These are phyloP conservation scores for Drosophila nigritarsus DNA, from an alignment of 2,888 invertebrate genomes.

Conservation along the genomic window DNA sequence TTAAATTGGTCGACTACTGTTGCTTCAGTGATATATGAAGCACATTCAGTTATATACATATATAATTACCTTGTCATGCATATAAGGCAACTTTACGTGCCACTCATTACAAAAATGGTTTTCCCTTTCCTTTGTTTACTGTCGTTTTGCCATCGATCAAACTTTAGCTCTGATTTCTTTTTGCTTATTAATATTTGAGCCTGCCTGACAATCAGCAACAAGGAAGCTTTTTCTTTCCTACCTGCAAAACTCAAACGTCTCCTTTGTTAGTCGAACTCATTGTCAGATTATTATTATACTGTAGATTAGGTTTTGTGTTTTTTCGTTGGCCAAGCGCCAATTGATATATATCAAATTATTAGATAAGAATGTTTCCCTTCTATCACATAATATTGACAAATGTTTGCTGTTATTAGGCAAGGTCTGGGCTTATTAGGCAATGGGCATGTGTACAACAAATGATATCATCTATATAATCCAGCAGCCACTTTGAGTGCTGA, in stretches of 20 bases:
- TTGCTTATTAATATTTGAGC: constrained; percentile 34
- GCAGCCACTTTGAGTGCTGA: background rate
- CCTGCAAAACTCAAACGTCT: constrained; percentile 1
- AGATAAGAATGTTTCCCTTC: constrained; percentile 37
- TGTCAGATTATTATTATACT: constrained; percentile 10
- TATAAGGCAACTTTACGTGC: constrained; percentile 21
- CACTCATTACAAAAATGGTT: constrained; percentile 8
- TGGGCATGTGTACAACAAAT: constrained; percentile 6
- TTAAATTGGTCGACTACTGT: background rate
- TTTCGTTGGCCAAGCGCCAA: constrained; percentile 21
- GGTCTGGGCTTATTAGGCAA: constrained; percentile 22
- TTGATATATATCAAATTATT: background rate
- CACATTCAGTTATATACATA: background rate
- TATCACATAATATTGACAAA: constrained; percentile 27
- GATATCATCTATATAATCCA: constrained; percentile 5
- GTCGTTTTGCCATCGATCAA: constrained; percentile 51
- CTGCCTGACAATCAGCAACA: constrained; percentile 17
- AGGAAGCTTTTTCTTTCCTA: constrained; percentile 10
- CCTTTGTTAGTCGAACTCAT: constrained; percentile 21
- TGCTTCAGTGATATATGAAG: background rate
- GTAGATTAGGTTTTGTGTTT: constrained; percentile 15
- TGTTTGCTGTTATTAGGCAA: constrained; percentile 29
- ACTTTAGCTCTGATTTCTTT: constrained; percentile 39
- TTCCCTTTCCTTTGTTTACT: constrained; percentile 15
- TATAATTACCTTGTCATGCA: constrained; percentile 1